Evolutionary conservation across 2,797 vertebrate species (phyloP).

Genomic region (Fistularia tabacaria): DNA sequence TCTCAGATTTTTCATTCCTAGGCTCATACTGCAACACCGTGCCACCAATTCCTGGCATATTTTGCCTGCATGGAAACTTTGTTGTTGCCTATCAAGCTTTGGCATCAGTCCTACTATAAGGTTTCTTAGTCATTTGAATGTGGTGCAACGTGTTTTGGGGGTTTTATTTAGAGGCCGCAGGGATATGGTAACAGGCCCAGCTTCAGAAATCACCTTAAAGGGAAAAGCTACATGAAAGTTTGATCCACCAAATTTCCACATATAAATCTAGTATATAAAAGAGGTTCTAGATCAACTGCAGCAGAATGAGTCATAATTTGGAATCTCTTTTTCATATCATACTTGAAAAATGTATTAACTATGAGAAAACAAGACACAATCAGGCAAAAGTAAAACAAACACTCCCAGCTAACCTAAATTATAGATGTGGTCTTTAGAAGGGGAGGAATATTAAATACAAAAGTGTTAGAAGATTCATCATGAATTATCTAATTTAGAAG

Average conservation of each 20-base stretch:
- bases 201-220: slow-evolving; percentile 7
- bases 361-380: slow-evolving; percentile 16
- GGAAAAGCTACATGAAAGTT: slow-evolving; percentile 33
- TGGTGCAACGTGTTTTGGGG: slow-evolving; percentile 14
- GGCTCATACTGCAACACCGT: slow-evolving; percentile 47
- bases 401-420: no score
- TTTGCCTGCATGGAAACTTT: slow-evolving; percentile 55
- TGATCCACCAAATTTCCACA: slow-evolving; percentile 1
- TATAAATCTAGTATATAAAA: neutral
- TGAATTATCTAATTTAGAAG: slow-evolving; percentile 4
- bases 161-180: neutral
- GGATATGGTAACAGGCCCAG: neutral
- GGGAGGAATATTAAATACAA: no score
- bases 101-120: slow-evolving; percentile 52
- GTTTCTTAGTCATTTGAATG: slow-evolving; percentile 37
- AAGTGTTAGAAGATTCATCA: neutral
- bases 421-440: no score
- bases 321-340: slow-evolving; percentile 1
- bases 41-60: slow-evolving; percentile 45
- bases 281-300: no score
- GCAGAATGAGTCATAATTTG: slow-evolving; percentile 18
- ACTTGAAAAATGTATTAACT: slow-evolving; percentile 6
- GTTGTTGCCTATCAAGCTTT: slow-evolving; percentile 55
- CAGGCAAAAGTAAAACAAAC: neutral
- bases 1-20: slow-evolving; percentile 44